Evolutionary conservation across 2,113 vertebrate species (phyloP).

Genomic region (Pomatorhinus ruficollis): DNA sequence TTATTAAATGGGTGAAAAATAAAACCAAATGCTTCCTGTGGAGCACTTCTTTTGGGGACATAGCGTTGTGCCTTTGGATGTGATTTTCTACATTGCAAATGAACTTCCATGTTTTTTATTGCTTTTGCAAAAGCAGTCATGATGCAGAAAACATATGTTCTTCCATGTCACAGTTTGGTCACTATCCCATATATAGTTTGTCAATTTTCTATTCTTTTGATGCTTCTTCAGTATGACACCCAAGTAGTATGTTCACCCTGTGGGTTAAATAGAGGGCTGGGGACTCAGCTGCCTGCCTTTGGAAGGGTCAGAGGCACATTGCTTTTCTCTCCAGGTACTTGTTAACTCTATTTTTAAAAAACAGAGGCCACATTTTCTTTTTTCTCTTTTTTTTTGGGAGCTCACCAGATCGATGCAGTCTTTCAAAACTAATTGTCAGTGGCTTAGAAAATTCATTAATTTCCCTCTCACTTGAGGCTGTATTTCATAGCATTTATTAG

Average conservation of each 20-base stretch:
- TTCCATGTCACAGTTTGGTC: background rate
- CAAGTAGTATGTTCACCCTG: background rate
- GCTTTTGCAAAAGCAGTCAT: background rate
- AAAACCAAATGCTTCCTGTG: background rate
- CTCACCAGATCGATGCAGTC: background rate
- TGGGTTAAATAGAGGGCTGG: background rate
- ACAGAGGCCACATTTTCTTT: background rate
- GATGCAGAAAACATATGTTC: background rate
- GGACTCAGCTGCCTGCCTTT: background rate
- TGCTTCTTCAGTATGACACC: background rate
- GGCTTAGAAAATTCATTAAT: slow-evolving; percentile 30
- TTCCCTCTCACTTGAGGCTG: background rate
- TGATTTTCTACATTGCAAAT: background rate
- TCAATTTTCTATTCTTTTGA: background rate
- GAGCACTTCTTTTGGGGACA: background rate
- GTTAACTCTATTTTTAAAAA: background rate
- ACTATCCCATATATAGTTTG: background rate
- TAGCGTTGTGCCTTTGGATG: background rate
- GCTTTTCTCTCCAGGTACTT: background rate
- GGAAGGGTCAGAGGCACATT: rapidly evolving
- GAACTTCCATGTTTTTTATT: background rate
- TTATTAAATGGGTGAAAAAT: background rate
- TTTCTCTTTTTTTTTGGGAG: background rate
- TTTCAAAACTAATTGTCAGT: slow-evolving; percentile 5
- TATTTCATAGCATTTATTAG: background rate